Evolutionary conservation across 2,888 invertebrate genomes (phyloP), one percentile per base, ranked within the genome.

Genomic region (Apamea epomidion): DNA sequence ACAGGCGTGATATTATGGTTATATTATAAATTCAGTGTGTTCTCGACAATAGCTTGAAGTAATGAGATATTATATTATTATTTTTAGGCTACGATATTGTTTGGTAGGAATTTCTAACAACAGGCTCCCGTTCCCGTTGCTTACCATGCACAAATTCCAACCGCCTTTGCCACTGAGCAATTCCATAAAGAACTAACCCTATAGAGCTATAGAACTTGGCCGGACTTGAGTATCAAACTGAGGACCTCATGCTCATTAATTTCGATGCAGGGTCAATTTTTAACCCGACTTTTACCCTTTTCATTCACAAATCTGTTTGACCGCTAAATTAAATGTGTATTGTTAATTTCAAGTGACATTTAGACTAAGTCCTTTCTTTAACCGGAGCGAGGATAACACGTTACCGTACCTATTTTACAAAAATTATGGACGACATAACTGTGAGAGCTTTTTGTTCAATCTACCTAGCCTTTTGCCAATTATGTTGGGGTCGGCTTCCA

Each of bases 271-370:
- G 70, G 80, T 37, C 45, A 58, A 58, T 45, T 8, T 37, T 48
- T 42, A 8, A 73, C 18, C 60, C 37, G n/a, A 29, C 37, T 29
- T 58, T 48, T 80, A 51, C 37, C 65, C 65, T 74, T 74, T 80
- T 62, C 14, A 42, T 48, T 60, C 5, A 69, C 10, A 67, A 16
- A 45, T 25, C 58, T 48, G 1, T 37, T 29, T 12, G 58, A 64
- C 58, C 60, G n/a, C 45, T 32, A 70, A 70, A 70, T 62, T 37
- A 81, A 80, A 32, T 42, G 25, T 32, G 12, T 18, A 45, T 51
- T 75, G 48, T 60, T 60, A 54, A 75, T 67, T 42, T 25, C 48
- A 67, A 51, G 67, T 82, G 71, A 54, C 76, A 82, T 82, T 82
- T 45, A 18, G 6, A n/a, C 21, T 12, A n/a, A 25, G 58, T 58